Evolutionary conservation across 2,113 vertebrate species (phyloP).

Genomic region (Nothoprocta perdicaria): DNA sequence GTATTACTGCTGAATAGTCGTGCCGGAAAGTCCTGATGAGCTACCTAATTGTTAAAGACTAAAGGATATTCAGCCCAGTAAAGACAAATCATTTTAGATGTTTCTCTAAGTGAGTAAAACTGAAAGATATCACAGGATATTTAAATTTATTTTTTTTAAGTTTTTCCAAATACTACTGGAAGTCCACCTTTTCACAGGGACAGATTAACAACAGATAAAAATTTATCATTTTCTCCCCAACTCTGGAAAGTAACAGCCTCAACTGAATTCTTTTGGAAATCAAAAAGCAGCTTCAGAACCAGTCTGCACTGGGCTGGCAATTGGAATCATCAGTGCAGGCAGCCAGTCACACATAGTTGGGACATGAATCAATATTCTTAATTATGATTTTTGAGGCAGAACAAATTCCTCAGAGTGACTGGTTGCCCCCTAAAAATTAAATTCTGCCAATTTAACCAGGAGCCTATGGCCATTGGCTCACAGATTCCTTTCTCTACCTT

Average conservation of each 20-base stretch:
- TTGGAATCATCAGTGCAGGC: background rate
- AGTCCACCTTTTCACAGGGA: background rate
- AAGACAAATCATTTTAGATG: background rate
- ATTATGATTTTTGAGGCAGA: background rate
- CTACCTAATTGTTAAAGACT: background rate
- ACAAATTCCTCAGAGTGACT: background rate
- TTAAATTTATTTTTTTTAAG: background rate
- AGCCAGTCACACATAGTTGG: background rate
- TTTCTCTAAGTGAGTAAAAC: background rate
- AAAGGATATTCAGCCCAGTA: background rate
- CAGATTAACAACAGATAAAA: background rate
- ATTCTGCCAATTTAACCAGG: background rate
- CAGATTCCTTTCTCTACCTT: background rate
- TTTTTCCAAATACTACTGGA: background rate
- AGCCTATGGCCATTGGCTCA: background rate
- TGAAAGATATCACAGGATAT: background rate
- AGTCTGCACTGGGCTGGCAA: background rate
- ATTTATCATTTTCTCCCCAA: background rate
- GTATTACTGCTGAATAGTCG: background rate
- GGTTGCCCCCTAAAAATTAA: background rate
- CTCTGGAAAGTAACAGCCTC: background rate
- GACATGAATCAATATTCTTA: background rate
- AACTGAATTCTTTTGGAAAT: background rate
- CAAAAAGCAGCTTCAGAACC: background rate
- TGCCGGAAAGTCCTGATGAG: background rate